Evolutionary conservation across 2,888 invertebrate genomes (phyloP).

Genomic region (Tenthredo scrophulariae): DNA sequence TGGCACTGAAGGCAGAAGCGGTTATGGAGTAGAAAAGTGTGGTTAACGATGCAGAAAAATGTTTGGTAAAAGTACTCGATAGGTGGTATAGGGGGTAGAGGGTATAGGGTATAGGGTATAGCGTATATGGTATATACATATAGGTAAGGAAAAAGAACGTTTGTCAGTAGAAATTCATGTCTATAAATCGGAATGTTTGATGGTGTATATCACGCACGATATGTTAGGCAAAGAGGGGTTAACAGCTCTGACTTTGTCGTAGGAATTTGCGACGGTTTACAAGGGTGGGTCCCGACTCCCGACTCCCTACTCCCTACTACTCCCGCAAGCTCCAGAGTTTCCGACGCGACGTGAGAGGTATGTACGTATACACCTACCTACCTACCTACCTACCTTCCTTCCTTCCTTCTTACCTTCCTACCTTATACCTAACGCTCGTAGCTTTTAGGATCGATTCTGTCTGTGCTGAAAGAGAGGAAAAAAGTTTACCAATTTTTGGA

Average conservation of each 20-base stretch:
- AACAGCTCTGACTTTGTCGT: slow-evolving; percentile 37
- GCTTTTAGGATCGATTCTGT: slow-evolving; percentile 35
- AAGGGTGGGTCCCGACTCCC: not conserved
- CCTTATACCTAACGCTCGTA: not conserved
- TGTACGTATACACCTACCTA: slow-evolving; percentile 5
- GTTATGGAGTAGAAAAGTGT: slow-evolving; percentile 37
- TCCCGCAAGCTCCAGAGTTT: not conserved
- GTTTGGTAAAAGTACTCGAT: slow-evolving; percentile 37
- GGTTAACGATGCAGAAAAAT: slow-evolving; percentile 36
- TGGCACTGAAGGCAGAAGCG: not conserved
- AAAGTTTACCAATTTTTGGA: slow-evolving; percentile 46
- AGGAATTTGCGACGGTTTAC: slow-evolving; percentile 21
- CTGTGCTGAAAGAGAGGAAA: slow-evolving; percentile 1
- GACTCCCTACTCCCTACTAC: not conserved
- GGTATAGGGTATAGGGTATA: not conserved
- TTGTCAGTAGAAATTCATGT: slow-evolving; percentile 30
- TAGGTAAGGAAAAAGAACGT: not conserved
- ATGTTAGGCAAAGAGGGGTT: slow-evolving; percentile 45
- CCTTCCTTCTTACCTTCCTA: not conserved
- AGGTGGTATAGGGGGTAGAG: not conserved
- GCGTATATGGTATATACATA: not conserved
- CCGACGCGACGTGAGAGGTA: slow-evolving; percentile 6
- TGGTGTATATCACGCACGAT: slow-evolving; percentile 22
- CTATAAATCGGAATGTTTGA: slow-evolving; percentile 47
- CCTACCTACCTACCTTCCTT: not conserved